Conservation (phyloP, 2,888 invertebrate genomes). For the Andrena trimmerana region DNA sequence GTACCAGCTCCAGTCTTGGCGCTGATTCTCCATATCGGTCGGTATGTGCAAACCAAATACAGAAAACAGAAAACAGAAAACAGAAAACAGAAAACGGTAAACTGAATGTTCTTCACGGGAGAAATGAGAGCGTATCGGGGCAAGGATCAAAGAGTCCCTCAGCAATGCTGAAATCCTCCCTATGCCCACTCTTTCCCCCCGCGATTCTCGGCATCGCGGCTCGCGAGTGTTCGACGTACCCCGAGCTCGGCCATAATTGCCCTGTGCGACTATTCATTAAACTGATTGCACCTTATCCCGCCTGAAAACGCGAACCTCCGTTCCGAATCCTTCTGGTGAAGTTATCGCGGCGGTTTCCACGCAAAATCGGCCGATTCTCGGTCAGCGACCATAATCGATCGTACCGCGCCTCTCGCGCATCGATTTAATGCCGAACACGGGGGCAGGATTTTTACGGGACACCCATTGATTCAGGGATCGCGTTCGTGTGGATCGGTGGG, state of each 20-base stretch:
- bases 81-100: background rate
- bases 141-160: background rate
- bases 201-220: background rate
- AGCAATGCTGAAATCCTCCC: background rate
- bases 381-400: constrained; percentile 24
- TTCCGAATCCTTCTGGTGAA: constrained; percentile 38
- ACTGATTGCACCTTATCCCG: constrained; percentile 82
- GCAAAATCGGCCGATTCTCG: constrained; percentile 42
- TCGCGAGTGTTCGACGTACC: constrained; percentile 1
- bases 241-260: constrained; percentile 80
- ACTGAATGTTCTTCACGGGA: background rate
- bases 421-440: constrained; percentile 44
- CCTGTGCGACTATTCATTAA: constrained; percentile 83
- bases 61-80: background rate
- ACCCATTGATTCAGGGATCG: constrained; percentile 52
- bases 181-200: background rate
- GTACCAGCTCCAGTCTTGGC: background rate
- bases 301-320: constrained; percentile 19
- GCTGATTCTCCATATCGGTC: background rate
- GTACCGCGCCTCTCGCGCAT: constrained; percentile 11
- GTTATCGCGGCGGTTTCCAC: constrained; percentile 52
- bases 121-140: background rate
- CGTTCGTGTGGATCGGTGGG: constrained; percentile 29
- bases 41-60: background rate
- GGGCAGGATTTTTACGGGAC: constrained; percentile 49